Evolutionary conservation across 2,888 invertebrate genomes (phyloP).

Genomic region (Drosophila helvetica): DNA sequence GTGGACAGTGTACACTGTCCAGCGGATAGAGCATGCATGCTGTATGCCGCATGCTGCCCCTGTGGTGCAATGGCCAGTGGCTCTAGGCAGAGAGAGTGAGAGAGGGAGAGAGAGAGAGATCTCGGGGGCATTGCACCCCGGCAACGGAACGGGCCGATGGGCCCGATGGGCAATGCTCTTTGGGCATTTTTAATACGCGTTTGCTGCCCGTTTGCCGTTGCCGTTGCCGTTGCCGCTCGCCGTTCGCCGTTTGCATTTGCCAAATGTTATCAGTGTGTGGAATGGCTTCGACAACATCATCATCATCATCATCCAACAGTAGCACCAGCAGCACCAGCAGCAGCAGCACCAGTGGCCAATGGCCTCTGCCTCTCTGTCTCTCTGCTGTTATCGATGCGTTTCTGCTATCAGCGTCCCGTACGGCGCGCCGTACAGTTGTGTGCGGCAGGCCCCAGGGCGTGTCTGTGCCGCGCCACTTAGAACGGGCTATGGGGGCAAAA

Average conservation of each 20-base stretch:
- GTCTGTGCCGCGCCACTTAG: neutral
- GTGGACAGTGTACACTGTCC: conserved; percentile 32
- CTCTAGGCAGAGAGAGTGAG: conserved; percentile 12
- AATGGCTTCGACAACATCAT: conserved; percentile 44
- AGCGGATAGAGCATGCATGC: conserved; percentile 1
- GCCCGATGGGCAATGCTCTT: conserved; percentile 65
- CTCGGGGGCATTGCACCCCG: no score
- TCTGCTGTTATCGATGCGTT: conserved; percentile 68
- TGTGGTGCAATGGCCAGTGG: conserved; percentile 11
- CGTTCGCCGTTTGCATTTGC: conserved; percentile 54
- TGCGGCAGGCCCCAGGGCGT: conserved; percentile 5
- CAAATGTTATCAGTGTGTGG: conserved; percentile 71
- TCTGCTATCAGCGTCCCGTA: conserved; percentile 58
- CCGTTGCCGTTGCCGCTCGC: conserved; percentile 3
- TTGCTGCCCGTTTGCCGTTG: conserved; percentile 35
- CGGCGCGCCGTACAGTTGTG: conserved; percentile 28
- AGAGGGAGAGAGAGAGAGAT: neutral
- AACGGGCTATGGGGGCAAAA: conserved; percentile 53
- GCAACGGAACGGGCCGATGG: conserved; percentile 16
- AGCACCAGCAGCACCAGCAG: neutral
- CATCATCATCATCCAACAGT: conserved; percentile 14
- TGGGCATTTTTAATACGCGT: conserved; percentile 80
- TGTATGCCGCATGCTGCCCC: conserved; percentile 5
- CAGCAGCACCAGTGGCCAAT: conserved; percentile 40
- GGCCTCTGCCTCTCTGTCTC: conserved; percentile 26